Evolutionary conservation across 2,888 invertebrate genomes (phyloP), one percentile per base, ranked within the genome.

Genomic region (Lithophane ornitopus): DNA sequence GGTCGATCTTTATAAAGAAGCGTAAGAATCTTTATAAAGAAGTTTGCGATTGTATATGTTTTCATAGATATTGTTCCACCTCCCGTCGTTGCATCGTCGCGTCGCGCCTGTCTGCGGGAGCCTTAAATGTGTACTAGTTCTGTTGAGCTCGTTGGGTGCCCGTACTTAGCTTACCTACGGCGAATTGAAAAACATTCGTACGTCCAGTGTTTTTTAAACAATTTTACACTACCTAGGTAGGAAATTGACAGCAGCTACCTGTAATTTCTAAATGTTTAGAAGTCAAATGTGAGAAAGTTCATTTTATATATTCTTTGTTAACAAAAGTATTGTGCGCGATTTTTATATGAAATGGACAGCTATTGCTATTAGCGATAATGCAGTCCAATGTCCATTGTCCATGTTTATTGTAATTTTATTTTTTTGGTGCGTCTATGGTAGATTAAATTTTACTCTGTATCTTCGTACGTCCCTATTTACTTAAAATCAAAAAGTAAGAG

Each of bases 1-100:
- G 65, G 56, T 77, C 66, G 69, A 46, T 67, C 68, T 82, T 61
- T 77, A 34, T n/a, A n/a, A n/a, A n/a, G n/a, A 34, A 34, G 34
- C 34, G 34, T 34, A 34, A 34, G 34, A 3, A 3, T 34, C 34
- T 34, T 34, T 34, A 34, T 34, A 34, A 34, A 34, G 34, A 3
- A 34, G 34, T 34, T 34, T 34, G 2, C 2, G 34, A 34, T 34
- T 4, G 34, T 34, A n/a, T n/a, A n/a, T n/a, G 4, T 34, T 34
- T 34, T 34, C 34, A 3, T 34, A 3, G 34, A 34, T 34, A 34
- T 34, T 2, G 34, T 34, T 34, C 4, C 3, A 34, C 34, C 34
- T 0, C n/a, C n/a, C n/a, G n/a, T n/a, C n/a, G n/a, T n/a, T n/a
- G n/a, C n/a, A n/a, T n/a, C 4, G 34, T 34, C 3, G 2, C 34